Percentiles rank a stretch among this genome's conserved stretches.
Evolutionary conservation across 2,888 invertebrate species (phyloP).

Genomic region (Petrolisthes manimaculis): DNA sequence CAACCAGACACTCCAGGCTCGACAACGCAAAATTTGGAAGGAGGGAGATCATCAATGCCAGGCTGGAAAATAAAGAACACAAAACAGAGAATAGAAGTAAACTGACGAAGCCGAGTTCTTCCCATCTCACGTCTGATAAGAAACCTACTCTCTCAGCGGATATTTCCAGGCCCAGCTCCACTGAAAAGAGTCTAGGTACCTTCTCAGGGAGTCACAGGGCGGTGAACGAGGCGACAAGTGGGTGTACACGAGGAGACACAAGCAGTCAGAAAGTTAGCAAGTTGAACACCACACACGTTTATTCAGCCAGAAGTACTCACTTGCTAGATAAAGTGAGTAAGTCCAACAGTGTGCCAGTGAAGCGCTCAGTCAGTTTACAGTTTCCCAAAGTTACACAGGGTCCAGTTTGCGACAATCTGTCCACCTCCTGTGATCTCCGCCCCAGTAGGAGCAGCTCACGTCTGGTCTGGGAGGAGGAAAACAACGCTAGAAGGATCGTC

Average conservation of each 20-base stretch:
- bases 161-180: not conserved
- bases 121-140: not conserved
- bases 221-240: too few relatives aligned
- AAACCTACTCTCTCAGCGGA: not conserved
- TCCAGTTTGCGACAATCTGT: not conserved
- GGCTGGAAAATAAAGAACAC: not conserved
- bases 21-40: not conserved
- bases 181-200: not conserved
- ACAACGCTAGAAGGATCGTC: slow-evolving; percentile 2
- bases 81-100: not conserved
- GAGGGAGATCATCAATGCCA: not conserved
- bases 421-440: slow-evolving; percentile 10
- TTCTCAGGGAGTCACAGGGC: not conserved
- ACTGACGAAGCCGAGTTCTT: not conserved
- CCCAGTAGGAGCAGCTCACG: slow-evolving; percentile 26
- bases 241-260: not conserved
- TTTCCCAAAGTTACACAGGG: not conserved
- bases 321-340: slow-evolving; percentile 25
- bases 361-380: slow-evolving; percentile 46
- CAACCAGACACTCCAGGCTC: not conserved
- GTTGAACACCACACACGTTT: slow-evolving; percentile 27
- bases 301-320: slow-evolving; percentile 28
- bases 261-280: not conserved
- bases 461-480: slow-evolving; percentile 17
- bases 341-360: slow-evolving; percentile 30